Evolutionary conservation across 2,888 invertebrate genomes (phyloP), one percentile per base, ranked within the genome.

Genomic region (Thyatira batis): DNA sequence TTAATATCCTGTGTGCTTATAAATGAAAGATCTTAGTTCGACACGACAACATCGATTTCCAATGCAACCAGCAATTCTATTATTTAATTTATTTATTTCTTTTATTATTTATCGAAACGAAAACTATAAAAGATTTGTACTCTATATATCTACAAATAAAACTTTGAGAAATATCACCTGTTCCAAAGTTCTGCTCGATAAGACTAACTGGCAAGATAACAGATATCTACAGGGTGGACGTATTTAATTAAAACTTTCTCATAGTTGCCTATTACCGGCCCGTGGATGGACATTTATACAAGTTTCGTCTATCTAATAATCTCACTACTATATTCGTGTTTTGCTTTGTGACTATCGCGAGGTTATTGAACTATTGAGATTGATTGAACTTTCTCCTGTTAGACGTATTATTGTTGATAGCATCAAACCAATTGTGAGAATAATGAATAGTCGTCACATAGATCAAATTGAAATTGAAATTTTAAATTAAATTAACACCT

Each of bases 201-300:
- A 73, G 68, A 68, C 76, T 76, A 78, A 78, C 69, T 73, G 61
- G 65, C 63, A 69, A 73, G 64, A 70, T 71, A 61, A 69, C 56
- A 65, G 67, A 71, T 74, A 67, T 67, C 55, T 33, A 65, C 64
- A 67, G 62, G 70, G 68, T 73, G 70, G 75, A 72, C 70, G 71
- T 84, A 76, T 84, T 84, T 85, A 87, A 89, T 89, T 87, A 89
- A 87, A 89, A 89, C 82, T 89, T 89, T 83, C 67, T 61, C 72
- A 63, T 63, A n/a, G 58, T 57, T 49, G 62, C 57, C 67, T 67
- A 57, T 61, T 62, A 65, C 67, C 60, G 62, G 57, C 56, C 27
- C n/a, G 27, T 13, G 27, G 20, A 17, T 17, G 28, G 20, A 44
- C 44, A 44, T n/a, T 17, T 11, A 46, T 17, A 27, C 28, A 17